Conservation (phyloP, 2,888 invertebrate genomes). For the Notodonta dromedarius region DNA sequence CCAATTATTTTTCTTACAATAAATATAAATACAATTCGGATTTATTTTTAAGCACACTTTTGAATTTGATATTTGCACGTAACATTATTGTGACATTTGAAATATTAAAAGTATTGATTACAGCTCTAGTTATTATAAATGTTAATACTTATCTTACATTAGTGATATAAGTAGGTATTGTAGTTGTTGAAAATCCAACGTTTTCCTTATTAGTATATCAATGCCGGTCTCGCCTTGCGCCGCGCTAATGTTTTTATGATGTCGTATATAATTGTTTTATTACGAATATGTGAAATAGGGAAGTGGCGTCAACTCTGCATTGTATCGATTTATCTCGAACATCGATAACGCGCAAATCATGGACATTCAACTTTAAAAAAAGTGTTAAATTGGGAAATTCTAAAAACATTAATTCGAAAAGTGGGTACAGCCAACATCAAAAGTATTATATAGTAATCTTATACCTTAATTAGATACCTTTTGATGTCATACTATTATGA, state of each 20-base stretch:
- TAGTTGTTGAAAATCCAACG: slow-evolving; percentile 45
- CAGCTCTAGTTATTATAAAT: neutral
- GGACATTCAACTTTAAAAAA: neutral
- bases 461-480: too few species aligned
- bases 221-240: slow-evolving; percentile 56
- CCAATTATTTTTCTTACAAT: too few species aligned
- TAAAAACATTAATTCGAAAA: too few species aligned
- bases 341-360: neutral
- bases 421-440: too few species aligned
- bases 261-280: slow-evolving; percentile 26
- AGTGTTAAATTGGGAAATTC: too few species aligned
- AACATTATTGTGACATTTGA: too few species aligned
- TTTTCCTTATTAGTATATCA: slow-evolving; percentile 60
- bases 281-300: slow-evolving; percentile 16
- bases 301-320: slow-evolving; percentile 15
- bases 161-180: slow-evolving; percentile 8
- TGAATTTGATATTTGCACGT: too few species aligned
- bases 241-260: slow-evolving; percentile 31
- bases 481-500: too few species aligned
- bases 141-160: too few species aligned
- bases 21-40: too few species aligned
- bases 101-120: neutral
- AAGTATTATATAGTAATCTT: too few species aligned
- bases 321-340: slow-evolving; percentile 1
- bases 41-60: too few species aligned